Evolutionary conservation across 2,888 invertebrate species (phyloP).

Genomic region (Barypeithes pellucidus): DNA sequence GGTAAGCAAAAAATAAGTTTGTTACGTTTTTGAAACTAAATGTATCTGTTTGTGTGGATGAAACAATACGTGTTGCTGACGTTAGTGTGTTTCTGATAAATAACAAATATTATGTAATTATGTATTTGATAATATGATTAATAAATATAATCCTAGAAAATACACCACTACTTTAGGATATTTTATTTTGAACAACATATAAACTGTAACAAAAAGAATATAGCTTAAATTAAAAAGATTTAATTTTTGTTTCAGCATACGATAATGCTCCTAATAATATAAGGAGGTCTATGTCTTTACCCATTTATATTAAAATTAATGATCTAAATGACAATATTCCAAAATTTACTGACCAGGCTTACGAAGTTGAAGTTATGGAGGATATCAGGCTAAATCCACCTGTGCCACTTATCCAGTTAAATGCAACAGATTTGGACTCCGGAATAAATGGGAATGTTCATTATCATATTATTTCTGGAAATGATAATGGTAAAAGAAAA

Average conservation of each 20-base stretch:
- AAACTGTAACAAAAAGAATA: no score
- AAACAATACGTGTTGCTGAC: background rate
- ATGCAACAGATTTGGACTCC: constrained; percentile 87
- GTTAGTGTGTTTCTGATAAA: no score
- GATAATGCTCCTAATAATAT: constrained; percentile 84
- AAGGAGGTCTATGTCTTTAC: constrained; percentile 82
- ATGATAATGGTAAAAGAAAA: constrained; percentile 73
- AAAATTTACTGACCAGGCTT: constrained; percentile 83
- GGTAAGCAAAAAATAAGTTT: constrained; percentile 33
- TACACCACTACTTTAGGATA: no score
- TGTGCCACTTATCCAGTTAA: constrained; percentile 85
- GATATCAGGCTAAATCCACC: constrained; percentile 87
- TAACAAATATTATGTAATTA: no score
- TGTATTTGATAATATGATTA: no score
- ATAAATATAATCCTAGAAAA: no score
- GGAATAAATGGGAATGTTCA: constrained; percentile 84
- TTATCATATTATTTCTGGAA: constrained; percentile 82
- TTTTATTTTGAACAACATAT: no score
- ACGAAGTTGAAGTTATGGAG: constrained; percentile 87
- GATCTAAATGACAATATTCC: constrained; percentile 95
- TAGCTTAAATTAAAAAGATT: no score
- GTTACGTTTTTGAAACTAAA: no score
- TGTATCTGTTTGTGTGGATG: no score
- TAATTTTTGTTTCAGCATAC: constrained; percentile 74
- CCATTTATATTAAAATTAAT: constrained; percentile 83